A percentile compares a stretch with the other conserved stretches of the same genome.
Evolutionary conservation across 2,113 vertebrate species (phyloP).

Genomic region (Malaclemys terrapin): DNA sequence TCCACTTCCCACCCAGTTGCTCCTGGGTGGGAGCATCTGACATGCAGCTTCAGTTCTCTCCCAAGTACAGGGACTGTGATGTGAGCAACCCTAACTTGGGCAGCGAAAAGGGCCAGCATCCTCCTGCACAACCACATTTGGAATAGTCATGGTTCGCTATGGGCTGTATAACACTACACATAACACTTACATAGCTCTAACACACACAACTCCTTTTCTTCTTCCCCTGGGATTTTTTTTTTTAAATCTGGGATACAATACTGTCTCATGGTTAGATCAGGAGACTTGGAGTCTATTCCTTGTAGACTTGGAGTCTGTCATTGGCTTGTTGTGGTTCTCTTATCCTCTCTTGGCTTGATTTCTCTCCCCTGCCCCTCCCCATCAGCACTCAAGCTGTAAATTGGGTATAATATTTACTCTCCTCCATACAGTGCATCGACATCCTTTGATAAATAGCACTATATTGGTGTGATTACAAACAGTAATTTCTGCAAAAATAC

Average conservation of each 20-base stretch:
- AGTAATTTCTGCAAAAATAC: not conserved
- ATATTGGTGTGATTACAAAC: not conserved
- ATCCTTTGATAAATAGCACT: not conserved
- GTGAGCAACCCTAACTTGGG: not conserved
- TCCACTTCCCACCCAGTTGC: not conserved
- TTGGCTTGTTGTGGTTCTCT: not conserved
- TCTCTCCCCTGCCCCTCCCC: not conserved
- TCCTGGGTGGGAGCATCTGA: not conserved
- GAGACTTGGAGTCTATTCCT: not conserved
- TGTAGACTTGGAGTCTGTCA: not conserved
- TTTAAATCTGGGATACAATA: not conserved
- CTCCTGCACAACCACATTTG: too few species aligned
- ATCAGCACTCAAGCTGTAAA: not conserved
- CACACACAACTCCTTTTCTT: not conserved
- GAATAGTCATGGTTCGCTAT: too few species aligned
- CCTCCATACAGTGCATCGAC: fast-evolving
- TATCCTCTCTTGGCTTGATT: not conserved
- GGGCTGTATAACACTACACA: too few species aligned
- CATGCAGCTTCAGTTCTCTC: not conserved
- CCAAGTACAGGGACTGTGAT: not conserved
- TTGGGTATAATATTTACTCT: not conserved
- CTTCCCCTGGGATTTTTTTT: not conserved
- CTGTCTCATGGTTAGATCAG: not conserved
- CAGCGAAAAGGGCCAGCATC: not conserved
- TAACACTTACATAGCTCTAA: too few species aligned